Evolutionary conservation across 2,888 invertebrate genomes (phyloP), one percentile per base, ranked within the genome.

Genomic region (Drosophila quinaria): DNA sequence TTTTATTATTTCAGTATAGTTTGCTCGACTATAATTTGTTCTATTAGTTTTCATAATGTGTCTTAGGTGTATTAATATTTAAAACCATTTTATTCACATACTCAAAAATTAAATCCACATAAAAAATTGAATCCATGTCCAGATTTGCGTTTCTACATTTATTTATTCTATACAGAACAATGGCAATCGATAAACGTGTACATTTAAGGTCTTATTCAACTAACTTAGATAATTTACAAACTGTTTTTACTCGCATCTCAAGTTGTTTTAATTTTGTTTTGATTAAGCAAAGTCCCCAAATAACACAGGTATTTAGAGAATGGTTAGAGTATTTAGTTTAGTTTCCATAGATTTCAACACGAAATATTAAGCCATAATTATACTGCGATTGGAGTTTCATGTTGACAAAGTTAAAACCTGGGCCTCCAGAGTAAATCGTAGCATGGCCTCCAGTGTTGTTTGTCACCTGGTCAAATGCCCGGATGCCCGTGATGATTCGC

Each of bases 391-490:
- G 91, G 33, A 91, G 75, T 73, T 91, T 91, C 66, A 91, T 85
- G 69, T 89, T 81, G n/a, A 91, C 91, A 78, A 90, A 91, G 80
- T 91, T 91, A 62, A 91, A 91, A 37, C 91, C 91, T n/a, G 91
- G 91, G 54, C 91, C 91, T 70, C 91, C 91, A 19, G 91, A 91
- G 65, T 90, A 91, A 41, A 91, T 90, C 25, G 91, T 91, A 29
- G 91, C 91, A 82, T 91, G 91, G 55, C 91, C 91, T 44, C 91
- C 91, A 22, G 91, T 91, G 51, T 91, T 91, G 72, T 91, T 91
- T 60, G 91, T 91, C 59, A 91, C 91, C 71, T 91, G 91, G 77
- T 91, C 91, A 61, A 91, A 87, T 46, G 91, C 91, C 44, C 91
- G 82, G 54, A 91, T 91, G n/a, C 90, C 91, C 58, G 91, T 91